Evolutionary conservation across 2,797 vertebrate genomes (phyloP), one percentile per base, ranked within the genome.

Genomic region (Poliocrania exsul): DNA sequence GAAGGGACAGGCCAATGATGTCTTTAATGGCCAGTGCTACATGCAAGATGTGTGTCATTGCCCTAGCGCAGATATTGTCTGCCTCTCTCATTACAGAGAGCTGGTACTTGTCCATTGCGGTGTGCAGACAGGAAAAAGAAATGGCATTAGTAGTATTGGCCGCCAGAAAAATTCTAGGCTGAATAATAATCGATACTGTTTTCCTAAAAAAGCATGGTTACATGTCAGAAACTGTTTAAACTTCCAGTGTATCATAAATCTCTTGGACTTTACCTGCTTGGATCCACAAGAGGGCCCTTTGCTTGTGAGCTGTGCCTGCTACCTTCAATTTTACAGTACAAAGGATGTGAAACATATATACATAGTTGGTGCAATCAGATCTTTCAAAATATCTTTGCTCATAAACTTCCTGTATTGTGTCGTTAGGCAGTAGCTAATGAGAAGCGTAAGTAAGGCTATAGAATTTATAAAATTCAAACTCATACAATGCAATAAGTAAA

Each of bases 271-370:
- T 95, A 71, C 88, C 88, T 85, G 44, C 40, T 62, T 81, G 21
- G 37, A 79, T 85, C 97, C 97, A 97, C 97, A 95, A 98, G 97
- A 97, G 97, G 98, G 97, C 97, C 92, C 86, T 93, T 97, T 53
- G 9, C 19, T n/a, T 69, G 50, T 88, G 79, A 93, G 47, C 85
- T 82, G 26, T 78, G 73, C 75, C 25, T 12, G 6, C 31, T 60
- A 16, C 23, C 47, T 75, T 66, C 10, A 33, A 1, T 61, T 79
- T 42, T 75, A 21, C 42, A 11, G 26, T 65, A 13, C 16, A 6
- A 3, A 10, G 16, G 26, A 29, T 0, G 1, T 24, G 33, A 65
- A 72, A 26, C 40, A 9, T 6, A 14, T 9, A 9, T 51, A 35
- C 14, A 11, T 11, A 10, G 42, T 20, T 31, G 29, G 16, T 40